phyloP scores from a whole-genome alignment of 2,888 invertebrate genomes.

The Temnothorax unifasciatus region DNA sequence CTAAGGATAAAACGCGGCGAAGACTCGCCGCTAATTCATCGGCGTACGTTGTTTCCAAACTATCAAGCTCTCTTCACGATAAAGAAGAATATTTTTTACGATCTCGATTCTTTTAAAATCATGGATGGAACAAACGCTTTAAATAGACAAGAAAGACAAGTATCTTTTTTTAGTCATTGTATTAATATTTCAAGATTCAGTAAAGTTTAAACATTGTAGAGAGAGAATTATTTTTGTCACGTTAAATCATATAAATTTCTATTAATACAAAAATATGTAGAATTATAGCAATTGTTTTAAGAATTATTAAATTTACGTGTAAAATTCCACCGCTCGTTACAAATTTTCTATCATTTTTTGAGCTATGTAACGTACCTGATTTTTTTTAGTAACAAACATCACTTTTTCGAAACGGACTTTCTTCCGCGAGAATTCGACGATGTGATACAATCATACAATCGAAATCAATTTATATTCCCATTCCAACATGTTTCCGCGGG shows the following conservation, averaged over 20 bases:
- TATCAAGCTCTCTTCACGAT: background rate
- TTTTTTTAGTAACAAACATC: background rate
- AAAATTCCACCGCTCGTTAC: background rate
- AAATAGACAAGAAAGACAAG: background rate
- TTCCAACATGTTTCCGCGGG: conserved; percentile 15
- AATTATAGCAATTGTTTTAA: background rate
- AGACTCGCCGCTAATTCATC: conserved; percentile 65
- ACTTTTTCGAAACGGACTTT: background rate
- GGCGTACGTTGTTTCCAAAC: conserved; percentile 61
- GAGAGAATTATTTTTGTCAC: background rate
- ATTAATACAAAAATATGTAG: background rate
- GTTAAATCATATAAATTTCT: background rate
- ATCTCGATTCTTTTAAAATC: background rate
- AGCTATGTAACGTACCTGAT: background rate
- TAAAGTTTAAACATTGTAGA: background rate
- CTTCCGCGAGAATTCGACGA: conserved; percentile 13
- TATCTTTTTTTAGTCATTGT: background rate
- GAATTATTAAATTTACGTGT: background rate
- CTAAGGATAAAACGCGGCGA: conserved; percentile 61
- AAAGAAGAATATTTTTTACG: background rate
- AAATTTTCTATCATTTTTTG: background rate
- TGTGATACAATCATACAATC: conserved; percentile 20
- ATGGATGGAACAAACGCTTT: background rate
- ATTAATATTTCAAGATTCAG: background rate
- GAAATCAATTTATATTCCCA: conserved; percentile 42